Conservation (phyloP, 2,888 invertebrate species). For the Aleiodes leptofemur region DNA sequence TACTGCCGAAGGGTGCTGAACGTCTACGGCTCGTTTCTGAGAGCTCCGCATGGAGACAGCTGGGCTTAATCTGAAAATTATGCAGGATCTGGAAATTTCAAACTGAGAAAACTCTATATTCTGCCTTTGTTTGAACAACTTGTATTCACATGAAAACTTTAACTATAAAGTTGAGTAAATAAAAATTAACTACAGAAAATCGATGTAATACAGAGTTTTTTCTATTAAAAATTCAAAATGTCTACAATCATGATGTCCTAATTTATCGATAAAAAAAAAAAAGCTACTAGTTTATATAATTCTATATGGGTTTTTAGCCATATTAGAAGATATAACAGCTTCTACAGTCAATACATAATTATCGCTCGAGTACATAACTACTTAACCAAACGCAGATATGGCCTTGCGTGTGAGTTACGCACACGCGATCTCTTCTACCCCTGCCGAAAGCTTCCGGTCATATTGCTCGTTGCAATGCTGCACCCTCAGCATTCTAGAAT, state of each 20-base stretch:
- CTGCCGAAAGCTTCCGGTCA: conserved; percentile 34
- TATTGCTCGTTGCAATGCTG: conserved; percentile 11
- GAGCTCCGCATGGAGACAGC: conserved; percentile 21
- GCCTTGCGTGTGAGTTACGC: conserved; percentile 53
- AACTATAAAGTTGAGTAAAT: conserved; percentile 10
- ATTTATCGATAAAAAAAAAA: background rate
- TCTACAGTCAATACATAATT: conserved; percentile 53
- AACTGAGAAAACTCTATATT: background rate
- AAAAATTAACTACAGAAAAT: conserved; percentile 3
- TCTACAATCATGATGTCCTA: no score
- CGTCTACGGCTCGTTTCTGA: conserved; percentile 14
- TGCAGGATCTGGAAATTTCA: conserved; percentile 21
- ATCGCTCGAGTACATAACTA: conserved; percentile 52
- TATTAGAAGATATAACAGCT: conserved; percentile 50
- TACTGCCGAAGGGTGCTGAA: conserved; percentile 18
- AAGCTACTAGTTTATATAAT: background rate
- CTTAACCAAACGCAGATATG: conserved; percentile 52
- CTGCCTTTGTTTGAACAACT: background rate
- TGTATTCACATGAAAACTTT: background rate
- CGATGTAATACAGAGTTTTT: background rate
- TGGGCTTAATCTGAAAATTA: conserved; percentile 38
- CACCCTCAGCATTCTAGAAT: conserved; percentile 33
- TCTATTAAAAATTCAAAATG: no score
- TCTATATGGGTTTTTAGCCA: conserved; percentile 1
- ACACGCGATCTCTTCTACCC: conserved; percentile 50